Percentiles rank a stretch among this genome's conserved stretches.
phyloP scores from a whole-genome alignment of 2,113 vertebrate species.

The Trematocara nigrifrons region DNA sequence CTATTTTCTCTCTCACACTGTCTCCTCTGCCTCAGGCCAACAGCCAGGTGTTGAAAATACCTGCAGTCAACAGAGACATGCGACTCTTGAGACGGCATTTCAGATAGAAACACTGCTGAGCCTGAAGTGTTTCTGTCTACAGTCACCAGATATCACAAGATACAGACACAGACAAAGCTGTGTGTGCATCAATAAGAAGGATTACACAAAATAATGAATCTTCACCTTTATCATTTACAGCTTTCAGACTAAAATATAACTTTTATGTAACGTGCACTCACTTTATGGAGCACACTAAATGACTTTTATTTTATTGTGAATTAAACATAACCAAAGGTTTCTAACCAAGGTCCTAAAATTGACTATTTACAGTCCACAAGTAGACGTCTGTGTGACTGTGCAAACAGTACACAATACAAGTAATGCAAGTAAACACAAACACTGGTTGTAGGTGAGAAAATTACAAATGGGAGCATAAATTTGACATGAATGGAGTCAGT shows the following conservation, averaged over 20 bases:
- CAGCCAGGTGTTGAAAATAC: neutral
- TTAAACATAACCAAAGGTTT: neutral
- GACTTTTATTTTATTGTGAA: fast-evolving
- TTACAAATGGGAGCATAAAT: no score
- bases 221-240: neutral
- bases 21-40: neutral
- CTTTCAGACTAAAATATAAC: fast-evolving
- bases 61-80: neutral
- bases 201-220: fast-evolving
- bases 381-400: neutral
- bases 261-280: neutral
- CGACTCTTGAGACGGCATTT: no score
- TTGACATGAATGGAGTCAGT: no score
- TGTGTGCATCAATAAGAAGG: neutral
- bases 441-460: no score
- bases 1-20: neutral
- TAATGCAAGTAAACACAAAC: neutral
- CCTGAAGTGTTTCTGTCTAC: no score
- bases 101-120: no score
- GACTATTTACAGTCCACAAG: neutral
- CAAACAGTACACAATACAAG: neutral
- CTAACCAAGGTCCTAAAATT: neutral
- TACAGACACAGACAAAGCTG: fast-evolving
- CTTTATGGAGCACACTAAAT: neutral
- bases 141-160: fast-evolving